Evolutionary conservation across 2,113 vertebrate species (phyloP).

Genomic region (Anguilla japonica): DNA sequence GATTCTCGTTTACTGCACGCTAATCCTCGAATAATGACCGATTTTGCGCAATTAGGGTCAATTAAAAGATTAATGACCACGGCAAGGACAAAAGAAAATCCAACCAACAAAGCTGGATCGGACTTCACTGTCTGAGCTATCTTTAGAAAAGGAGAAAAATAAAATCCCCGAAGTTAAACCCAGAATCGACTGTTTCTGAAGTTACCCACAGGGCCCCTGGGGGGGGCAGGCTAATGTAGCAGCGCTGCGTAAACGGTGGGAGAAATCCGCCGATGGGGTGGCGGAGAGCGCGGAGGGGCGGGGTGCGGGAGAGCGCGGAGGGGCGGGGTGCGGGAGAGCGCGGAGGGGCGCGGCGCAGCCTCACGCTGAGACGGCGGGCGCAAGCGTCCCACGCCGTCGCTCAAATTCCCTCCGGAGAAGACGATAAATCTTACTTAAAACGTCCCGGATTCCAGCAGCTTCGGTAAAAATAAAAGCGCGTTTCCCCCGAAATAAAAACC

Average conservation of each 20-base stretch:
- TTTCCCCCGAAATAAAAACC: not conserved
- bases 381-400: not conserved
- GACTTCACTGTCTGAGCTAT: not conserved
- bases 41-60: slow-evolving; percentile 12
- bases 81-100: not conserved
- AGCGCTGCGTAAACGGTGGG: not conserved
- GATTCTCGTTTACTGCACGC: not conserved
- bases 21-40: slow-evolving; percentile 1
- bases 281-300: not conserved
- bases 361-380: not conserved
- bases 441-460: not conserved
- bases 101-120: not conserved
- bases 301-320: not conserved
- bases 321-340: not conserved
- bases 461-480: not conserved
- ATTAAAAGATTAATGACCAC: slow-evolving; percentile 5
- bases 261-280: not conserved
- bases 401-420: not conserved
- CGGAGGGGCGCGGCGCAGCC: not conserved
- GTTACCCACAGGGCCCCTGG: not conserved
- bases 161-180: not conserved
- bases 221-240: not conserved
- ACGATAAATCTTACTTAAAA: slow-evolving; percentile 1
- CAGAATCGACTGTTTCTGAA: not conserved
- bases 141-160: not conserved